Percentiles rank a stretch among this genome's conserved stretches.
These are phyloP conservation scores for Heliopora coerulea DNA, from an alignment of 92 coral and sea anemone species.

Conservation along the genomic window DNA sequence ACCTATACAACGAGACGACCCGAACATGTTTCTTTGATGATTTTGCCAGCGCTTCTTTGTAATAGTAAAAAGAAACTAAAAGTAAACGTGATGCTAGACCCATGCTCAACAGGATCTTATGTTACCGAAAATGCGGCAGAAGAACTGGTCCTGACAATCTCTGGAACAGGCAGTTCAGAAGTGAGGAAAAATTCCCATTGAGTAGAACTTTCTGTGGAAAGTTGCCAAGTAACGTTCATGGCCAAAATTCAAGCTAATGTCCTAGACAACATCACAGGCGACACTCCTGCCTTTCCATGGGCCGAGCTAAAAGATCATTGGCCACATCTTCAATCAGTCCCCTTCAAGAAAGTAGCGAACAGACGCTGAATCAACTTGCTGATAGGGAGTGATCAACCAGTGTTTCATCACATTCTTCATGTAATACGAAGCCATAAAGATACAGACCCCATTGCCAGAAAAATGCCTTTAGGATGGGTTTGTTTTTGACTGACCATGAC, in stretches of 20 bases:
- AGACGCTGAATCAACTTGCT: constrained; percentile 43
- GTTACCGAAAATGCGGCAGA: constrained; percentile 44
- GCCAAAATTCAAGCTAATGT: constrained; percentile 17
- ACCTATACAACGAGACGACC: constrained; percentile 7
- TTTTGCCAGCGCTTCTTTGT: constrained; percentile 36
- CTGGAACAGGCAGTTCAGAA: constrained; percentile 45
- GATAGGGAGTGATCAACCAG: constrained; percentile 58
- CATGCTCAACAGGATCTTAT: constrained; percentile 55
- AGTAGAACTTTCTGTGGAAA: constrained; percentile 30
- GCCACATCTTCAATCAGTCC: constrained; percentile 54
- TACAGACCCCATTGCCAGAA: constrained; percentile 49
- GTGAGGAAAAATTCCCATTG: constrained; percentile 27
- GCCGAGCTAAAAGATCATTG: constrained; percentile 47
- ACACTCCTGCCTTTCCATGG: constrained; percentile 51
- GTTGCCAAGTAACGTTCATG: neutral
- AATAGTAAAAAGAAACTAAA: constrained; percentile 37
- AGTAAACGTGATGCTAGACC: constrained; percentile 60
- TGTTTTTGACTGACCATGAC: constrained; percentile 56
- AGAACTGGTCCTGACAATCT: constrained; percentile 43
- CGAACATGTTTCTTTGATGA: constrained; percentile 37
- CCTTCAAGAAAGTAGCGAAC: constrained; percentile 39
- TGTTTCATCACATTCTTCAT: constrained; percentile 49
- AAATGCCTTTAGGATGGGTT: constrained; percentile 48
- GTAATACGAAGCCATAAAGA: constrained; percentile 43
- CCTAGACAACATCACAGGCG: constrained; percentile 54